Evolutionary conservation across 2,888 invertebrate genomes (phyloP).

Genomic region (Miltochrista miniata): DNA sequence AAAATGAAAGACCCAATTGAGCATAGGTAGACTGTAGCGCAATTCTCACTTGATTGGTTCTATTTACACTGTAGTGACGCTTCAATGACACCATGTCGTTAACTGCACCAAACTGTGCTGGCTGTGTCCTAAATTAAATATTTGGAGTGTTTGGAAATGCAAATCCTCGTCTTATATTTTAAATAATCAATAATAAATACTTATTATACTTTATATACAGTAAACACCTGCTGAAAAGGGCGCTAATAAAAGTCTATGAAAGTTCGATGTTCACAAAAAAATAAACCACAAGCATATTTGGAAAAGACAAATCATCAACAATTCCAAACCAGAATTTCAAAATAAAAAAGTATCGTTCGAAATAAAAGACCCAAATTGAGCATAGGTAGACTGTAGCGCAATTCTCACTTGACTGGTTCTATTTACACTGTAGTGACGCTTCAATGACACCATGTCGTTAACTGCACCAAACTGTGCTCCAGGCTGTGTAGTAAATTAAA

Average conservation of each 20-base stretch:
- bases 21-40: conserved; percentile 7
- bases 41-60: conserved; percentile 20
- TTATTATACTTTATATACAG: too few species aligned
- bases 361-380: conserved; percentile 7
- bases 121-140: conserved; percentile 34
- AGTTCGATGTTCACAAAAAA: too few species aligned
- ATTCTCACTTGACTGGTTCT: conserved; percentile 22
- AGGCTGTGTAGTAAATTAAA: conserved; percentile 33
- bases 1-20: conserved; percentile 6
- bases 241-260: too few species aligned
- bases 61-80: conserved; percentile 32
- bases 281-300: too few species aligned
- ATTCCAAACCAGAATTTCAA: neutral
- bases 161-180: too few species aligned
- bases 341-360: conserved; percentile 2
- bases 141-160: conserved; percentile 13
- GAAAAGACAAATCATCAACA: too few species aligned
- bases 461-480: conserved; percentile 8
- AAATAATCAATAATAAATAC: too few species aligned
- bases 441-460: conserved; percentile 18
- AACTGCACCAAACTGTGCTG: conserved; percentile 9
- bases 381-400: conserved; percentile 8
- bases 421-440: conserved; percentile 31
- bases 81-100: conserved; percentile 19
- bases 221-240: too few species aligned